Evolutionary conservation across 2,888 invertebrate species (phyloP).

Genomic region (Drepanosiphum platanoidis): DNA sequence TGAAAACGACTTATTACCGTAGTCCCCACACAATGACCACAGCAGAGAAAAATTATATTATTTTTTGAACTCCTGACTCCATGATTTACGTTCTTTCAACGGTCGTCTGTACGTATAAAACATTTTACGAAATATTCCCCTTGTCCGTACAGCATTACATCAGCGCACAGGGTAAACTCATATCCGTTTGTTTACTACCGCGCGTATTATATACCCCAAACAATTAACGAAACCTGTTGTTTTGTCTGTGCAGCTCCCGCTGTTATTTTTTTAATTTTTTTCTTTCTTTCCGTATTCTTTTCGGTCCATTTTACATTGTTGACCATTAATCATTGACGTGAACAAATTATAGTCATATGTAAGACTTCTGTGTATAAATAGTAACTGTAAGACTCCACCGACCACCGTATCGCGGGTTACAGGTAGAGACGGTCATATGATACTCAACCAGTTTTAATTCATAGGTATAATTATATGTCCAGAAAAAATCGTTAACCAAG

Average conservation of each 20-base stretch:
- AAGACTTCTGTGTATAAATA: constrained; percentile 41
- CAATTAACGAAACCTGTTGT: constrained; percentile 59
- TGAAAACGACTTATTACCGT: constrained; percentile 28
- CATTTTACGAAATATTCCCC: constrained; percentile 25
- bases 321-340: constrained; percentile 57
- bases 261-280: constrained; percentile 15
- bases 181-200: constrained; percentile 51
- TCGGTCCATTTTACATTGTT: constrained; percentile 47
- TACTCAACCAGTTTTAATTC: constrained; percentile 21
- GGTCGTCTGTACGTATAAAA: neutral
- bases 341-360: constrained; percentile 44
- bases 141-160: neutral
- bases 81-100: constrained; percentile 51
- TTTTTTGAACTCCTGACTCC: constrained; percentile 9
- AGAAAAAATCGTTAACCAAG: too few relatives aligned
- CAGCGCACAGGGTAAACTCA: constrained; percentile 19
- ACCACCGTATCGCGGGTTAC: neutral
- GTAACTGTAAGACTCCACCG: constrained; percentile 6
- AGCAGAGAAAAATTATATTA: constrained; percentile 17
- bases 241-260: constrained; percentile 39
- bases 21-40: neutral
- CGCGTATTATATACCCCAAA: constrained; percentile 30
- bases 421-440: constrained; percentile 7
- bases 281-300: constrained; percentile 18
- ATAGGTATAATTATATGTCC: too few relatives aligned